Percentiles rank a stretch among this genome's conserved stretches.
Evolutionary conservation across 2,113 vertebrate species (phyloP).

Genomic region (Cynoglossus semilaevis): DNA sequence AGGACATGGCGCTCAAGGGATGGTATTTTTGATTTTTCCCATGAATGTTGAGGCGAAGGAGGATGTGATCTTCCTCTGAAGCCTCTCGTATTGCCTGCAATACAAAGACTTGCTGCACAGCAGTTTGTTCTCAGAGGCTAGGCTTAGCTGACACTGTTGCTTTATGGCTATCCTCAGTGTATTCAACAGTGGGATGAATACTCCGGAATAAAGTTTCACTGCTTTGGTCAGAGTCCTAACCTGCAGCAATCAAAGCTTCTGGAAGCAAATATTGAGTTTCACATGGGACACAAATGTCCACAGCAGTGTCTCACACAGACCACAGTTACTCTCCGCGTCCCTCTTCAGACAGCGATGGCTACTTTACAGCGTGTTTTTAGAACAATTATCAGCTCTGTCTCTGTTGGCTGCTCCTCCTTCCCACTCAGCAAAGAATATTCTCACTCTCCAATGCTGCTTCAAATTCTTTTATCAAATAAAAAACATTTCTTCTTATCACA

Average conservation of each 20-base stretch:
- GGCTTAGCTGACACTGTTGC: conserved; percentile 56
- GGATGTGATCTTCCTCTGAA: conserved; percentile 46
- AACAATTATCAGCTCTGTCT: conserved; percentile 64
- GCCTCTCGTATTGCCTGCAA: conserved; percentile 55
- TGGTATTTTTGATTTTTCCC: conserved; percentile 27
- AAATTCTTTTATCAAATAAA: conserved; percentile 26
- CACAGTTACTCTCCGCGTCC: conserved; percentile 41
- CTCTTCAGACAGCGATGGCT: conserved; percentile 39
- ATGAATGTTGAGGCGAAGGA: conserved; percentile 40
- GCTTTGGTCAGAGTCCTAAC: conserved; percentile 45
- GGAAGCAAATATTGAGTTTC: conserved; percentile 57
- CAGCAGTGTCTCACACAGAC: conserved; percentile 41
- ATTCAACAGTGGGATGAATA: conserved; percentile 61
- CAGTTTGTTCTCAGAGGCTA: conserved; percentile 51
- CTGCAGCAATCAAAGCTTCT: conserved; percentile 53
- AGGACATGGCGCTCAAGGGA: conserved; percentile 38
- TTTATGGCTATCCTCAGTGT: conserved; percentile 55
- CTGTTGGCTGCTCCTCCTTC: conserved; percentile 31
- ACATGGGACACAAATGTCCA: conserved; percentile 33
- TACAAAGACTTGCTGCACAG: conserved; percentile 60
- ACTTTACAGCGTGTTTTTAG: conserved; percentile 43
- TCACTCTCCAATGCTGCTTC: conserved; percentile 29
- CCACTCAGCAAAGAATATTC: conserved; percentile 42
- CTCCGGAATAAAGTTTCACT: conserved; percentile 61
- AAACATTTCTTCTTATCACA: conserved; percentile 20